Percentiles rank a stretch among this genome's conserved stretches.
Evolutionary conservation across 1,140 invertebrate genomes (phyloP).

Genomic region (Lepidurus arcticus): DNA sequence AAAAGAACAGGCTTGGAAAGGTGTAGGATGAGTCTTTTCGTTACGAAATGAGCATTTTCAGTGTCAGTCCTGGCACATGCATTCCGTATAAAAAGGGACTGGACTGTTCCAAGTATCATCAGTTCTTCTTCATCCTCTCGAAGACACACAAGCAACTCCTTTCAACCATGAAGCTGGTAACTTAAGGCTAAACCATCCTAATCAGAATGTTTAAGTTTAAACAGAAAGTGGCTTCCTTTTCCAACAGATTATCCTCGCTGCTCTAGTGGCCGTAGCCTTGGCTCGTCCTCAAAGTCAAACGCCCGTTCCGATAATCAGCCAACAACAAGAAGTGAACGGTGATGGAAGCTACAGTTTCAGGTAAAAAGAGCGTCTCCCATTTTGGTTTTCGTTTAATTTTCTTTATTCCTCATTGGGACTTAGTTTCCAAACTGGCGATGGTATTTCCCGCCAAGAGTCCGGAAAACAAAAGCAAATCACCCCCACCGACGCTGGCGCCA

Average conservation of each 20-base stretch:
- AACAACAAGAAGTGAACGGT: conserved; percentile 31
- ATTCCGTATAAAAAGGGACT: background rate
- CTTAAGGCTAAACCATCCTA: background rate
- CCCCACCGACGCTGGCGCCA: conserved; percentile 22
- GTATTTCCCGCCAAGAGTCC: conserved; percentile 6
- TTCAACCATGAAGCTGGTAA: conserved; percentile 1
- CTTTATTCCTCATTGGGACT: conserved; percentile 23
- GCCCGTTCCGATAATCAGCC: conserved; percentile 27
- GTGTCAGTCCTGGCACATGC: background rate
- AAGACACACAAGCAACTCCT: background rate
- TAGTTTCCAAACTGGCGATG: conserved; percentile 34
- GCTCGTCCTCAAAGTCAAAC: conserved; percentile 25
- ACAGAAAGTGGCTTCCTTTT: background rate
- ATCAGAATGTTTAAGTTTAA: background rate
- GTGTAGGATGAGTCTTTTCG: background rate
- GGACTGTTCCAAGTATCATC: background rate
- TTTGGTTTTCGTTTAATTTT: conserved; percentile 17
- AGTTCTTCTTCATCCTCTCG: background rate
- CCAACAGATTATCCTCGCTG: conserved; percentile 30
- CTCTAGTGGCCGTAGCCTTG: conserved; percentile 26
- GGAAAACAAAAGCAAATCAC: conserved; percentile 33
- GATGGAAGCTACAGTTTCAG: conserved; percentile 32
- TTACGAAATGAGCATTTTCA: background rate
- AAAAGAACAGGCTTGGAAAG: background rate
- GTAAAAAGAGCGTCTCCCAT: conserved; percentile 23